phyloP scores from a whole-genome alignment of 2,797 vertebrate genomes.

The Mormyrus proboscirostris region DNA sequence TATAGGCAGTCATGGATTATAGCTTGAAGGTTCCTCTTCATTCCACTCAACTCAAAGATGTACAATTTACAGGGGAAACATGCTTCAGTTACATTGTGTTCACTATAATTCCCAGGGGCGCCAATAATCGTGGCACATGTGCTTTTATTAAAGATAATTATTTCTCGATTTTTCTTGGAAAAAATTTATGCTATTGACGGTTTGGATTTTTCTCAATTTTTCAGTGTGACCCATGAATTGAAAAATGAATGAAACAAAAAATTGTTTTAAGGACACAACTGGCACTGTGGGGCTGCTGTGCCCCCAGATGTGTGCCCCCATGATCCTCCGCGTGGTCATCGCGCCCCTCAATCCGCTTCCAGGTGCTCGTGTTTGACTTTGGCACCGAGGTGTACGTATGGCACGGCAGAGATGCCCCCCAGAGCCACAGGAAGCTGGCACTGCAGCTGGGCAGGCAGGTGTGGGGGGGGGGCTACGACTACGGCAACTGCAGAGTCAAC shows the following conservation, averaged over 20 bases:
- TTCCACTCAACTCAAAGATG: neutral
- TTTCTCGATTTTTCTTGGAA: no score
- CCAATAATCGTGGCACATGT: no score
- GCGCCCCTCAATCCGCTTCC: neutral
- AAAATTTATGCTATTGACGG: no score
- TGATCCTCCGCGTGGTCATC: neutral
- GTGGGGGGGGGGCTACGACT: constrained; percentile 67
- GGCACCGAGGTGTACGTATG: constrained; percentile 74
- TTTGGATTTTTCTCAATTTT: no score
- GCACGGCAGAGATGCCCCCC: constrained; percentile 59
- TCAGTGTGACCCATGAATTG: no score
- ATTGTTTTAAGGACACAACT: neutral
- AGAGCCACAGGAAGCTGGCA: constrained; percentile 52
- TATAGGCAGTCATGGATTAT: no score
- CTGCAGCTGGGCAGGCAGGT: constrained; percentile 66
- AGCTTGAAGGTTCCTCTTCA: no score
- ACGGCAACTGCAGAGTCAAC: constrained; percentile 68
- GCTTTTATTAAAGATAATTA: no score
- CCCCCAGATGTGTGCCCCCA: neutral
- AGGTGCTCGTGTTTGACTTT: constrained; percentile 73
- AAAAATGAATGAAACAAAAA: no score
- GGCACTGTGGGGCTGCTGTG: neutral
- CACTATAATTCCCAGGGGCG: no score
- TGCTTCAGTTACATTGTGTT: no score
- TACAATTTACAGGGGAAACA: no score